Evolutionary conservation across 2,113 vertebrate species (phyloP), one percentile per base, ranked within the genome.

Genomic region (Lichenostomus cassidix): DNA sequence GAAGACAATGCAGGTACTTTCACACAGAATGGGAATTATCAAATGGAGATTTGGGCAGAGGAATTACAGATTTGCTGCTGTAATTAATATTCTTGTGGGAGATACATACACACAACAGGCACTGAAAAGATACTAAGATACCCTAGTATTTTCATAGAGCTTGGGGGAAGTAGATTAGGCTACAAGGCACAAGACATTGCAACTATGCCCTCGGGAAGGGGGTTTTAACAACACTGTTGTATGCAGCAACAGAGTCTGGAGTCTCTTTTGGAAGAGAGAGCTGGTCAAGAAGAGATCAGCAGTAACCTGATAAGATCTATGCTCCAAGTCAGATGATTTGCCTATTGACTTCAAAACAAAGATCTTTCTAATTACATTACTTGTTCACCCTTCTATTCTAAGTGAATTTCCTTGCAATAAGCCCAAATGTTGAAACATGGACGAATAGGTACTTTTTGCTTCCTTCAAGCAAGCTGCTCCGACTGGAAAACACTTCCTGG

Each of bases 311-410:
- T 84, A 95, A 95, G 27, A 92, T 83, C 88, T 77, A 19, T 12
- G 52, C 85, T 86, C 42, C 64, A 73, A 76, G 85, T 88, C 79
- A 94, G 68, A 90, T 59, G 63, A 94, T 86, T 94, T 95, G 92
- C 68, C 64, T 74, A 55, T 15, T 77, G 63, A 86, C 63, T 94
- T 86, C 59, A 92, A 93, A 95, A 92, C 68, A 93, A 93, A 93
- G 63, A 86, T 24, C 15, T 65, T 86, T 77, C 76, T 35, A 77
- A 96, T 93, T 74, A 81, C 33, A 33, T 23, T 88, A 95, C 90
- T 69, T 82, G 44, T 42, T 93, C 16, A 12, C 18, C 22, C 28
- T 20, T 86, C 7, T 0, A 86, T 20, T 86, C 7, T 0, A 86
- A 87, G 47, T 86, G 44, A 70, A 86, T 81, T 91, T 90, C 80